Evolutionary conservation across 2,797 vertebrate genomes (phyloP).

Genomic region (Acipenser oxyrinchus): DNA sequence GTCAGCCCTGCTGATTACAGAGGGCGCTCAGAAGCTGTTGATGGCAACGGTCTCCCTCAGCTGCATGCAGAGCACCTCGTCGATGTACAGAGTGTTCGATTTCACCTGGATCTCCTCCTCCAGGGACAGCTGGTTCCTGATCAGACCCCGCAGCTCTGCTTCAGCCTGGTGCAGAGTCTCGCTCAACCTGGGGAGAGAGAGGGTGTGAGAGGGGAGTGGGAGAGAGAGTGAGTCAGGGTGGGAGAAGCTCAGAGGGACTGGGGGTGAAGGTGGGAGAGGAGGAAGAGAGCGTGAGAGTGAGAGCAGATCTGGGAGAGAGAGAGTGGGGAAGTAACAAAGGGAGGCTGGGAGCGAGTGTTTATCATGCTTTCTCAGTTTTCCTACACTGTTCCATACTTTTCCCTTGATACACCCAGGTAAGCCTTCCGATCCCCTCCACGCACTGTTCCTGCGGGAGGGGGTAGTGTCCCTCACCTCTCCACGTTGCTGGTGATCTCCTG

Average conservation of each 20-base stretch:
- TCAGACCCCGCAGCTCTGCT: constrained; percentile 58
- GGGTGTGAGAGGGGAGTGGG: background rate
- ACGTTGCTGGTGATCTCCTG: constrained; percentile 60
- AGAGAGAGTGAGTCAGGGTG: background rate
- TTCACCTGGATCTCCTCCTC: constrained; percentile 78
- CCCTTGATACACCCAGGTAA: background rate
- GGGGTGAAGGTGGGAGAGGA: background rate
- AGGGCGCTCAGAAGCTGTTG: constrained; percentile 52
- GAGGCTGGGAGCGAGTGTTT: too few relatives aligned
- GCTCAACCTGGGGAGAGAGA: constrained; percentile 53
- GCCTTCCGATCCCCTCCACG: background rate
- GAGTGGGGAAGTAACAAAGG: too few relatives aligned
- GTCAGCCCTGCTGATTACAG: too few relatives aligned
- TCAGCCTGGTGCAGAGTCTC: constrained; percentile 56
- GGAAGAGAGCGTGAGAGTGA: background rate
- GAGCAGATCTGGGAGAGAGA: too few relatives aligned
- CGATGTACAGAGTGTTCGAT: constrained; percentile 73
- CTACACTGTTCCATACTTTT: background rate
- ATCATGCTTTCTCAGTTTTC: too few relatives aligned
- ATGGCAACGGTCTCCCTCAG: constrained; percentile 64
- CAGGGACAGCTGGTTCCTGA: constrained; percentile 63
- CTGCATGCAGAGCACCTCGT: constrained; percentile 76
- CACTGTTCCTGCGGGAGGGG: background rate
- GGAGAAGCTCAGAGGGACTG: background rate
- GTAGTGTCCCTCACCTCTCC: constrained; percentile 50